Conservation (phyloP, 2,888 invertebrate species). For the Julus scandinavius region DNA sequence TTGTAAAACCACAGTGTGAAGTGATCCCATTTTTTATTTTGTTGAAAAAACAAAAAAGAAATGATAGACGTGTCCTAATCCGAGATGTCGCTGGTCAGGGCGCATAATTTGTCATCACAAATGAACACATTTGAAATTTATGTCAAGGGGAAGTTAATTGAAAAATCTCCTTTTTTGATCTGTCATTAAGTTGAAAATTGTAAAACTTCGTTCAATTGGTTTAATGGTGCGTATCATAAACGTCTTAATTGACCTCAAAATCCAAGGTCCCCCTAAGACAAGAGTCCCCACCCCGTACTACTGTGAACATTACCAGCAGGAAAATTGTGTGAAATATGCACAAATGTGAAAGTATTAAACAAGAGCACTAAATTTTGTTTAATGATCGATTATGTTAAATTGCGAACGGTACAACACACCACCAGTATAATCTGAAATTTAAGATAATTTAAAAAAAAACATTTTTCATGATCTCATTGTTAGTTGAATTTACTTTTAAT, state of each 20-base stretch:
- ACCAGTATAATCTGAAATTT: not conserved
- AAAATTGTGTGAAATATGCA: too few species aligned
- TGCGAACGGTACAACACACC: not conserved
- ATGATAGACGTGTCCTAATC: not conserved
- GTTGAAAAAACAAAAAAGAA: too few species aligned
- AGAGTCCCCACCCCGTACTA: not conserved
- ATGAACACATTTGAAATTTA: not conserved
- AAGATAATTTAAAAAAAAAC: not conserved
- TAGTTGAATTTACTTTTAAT: too few species aligned
- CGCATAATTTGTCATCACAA: not conserved
- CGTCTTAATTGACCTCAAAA: not conserved
- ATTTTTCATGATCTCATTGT: not conserved
- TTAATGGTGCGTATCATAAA: not conserved
- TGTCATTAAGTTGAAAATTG: not conserved
- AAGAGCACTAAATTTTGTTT: not conserved
- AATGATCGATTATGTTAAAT: not conserved
- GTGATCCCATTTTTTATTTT: not conserved
- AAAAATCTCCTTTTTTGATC: not conserved
- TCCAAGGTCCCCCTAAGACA: not conserved
- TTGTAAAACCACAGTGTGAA: not conserved
- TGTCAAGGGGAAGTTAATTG: conserved; percentile 8
- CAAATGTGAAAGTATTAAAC: not conserved
- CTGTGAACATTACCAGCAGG: too few species aligned
- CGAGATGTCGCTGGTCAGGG: not conserved
- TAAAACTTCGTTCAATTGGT: not conserved